Evolutionary conservation across 1,140 invertebrate species (phyloP).

Genomic region (Drosophila ohnishii): DNA sequence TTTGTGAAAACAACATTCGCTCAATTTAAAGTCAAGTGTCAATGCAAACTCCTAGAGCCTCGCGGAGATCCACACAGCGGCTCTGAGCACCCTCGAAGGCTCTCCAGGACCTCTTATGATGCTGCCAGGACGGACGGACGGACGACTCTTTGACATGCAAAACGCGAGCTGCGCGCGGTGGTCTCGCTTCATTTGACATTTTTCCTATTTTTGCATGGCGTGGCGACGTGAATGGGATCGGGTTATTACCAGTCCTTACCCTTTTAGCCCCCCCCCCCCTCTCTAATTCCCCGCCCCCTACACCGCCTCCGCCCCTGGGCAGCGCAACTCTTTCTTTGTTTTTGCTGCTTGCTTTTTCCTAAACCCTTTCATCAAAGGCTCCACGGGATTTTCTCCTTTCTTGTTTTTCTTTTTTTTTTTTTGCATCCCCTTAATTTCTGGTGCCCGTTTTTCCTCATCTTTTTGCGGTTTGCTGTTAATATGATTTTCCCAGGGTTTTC

Average conservation of each 20-base stretch:
- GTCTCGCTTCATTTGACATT: slow-evolving; percentile 75
- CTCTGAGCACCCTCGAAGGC: slow-evolving; percentile 60
- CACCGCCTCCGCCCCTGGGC: not conserved
- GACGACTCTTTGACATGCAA: slow-evolving; percentile 74
- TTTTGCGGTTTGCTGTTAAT: slow-evolving; percentile 72
- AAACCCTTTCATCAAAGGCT: slow-evolving; percentile 75
- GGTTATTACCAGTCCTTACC: slow-evolving; percentile 41
- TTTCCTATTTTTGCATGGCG: slow-evolving; percentile 50
- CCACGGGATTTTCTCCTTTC: slow-evolving; percentile 22
- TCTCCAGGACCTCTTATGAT: slow-evolving; percentile 56
- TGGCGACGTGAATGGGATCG: slow-evolving; percentile 27
- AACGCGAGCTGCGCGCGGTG: slow-evolving; percentile 55
- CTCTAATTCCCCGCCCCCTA: not conserved
- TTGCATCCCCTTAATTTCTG: slow-evolving; percentile 8
- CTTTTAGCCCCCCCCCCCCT: not conserved
- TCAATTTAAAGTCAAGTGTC: slow-evolving; percentile 80
- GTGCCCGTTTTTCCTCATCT: slow-evolving; percentile 6
- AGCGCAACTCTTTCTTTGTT: slow-evolving; percentile 23
- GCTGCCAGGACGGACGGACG: not conserved
- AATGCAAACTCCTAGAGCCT: slow-evolving; percentile 71
- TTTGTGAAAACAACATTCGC: slow-evolving; percentile 48
- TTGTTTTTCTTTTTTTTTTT: not conserved
- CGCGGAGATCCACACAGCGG: slow-evolving; percentile 43
- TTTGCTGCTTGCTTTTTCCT: slow-evolving; percentile 45
- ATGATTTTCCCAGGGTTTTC: slow-evolving; percentile 63